Base-by-base conservation (phyloP, 2,888 invertebrate species). In the Neoascia interrupta region DNA sequence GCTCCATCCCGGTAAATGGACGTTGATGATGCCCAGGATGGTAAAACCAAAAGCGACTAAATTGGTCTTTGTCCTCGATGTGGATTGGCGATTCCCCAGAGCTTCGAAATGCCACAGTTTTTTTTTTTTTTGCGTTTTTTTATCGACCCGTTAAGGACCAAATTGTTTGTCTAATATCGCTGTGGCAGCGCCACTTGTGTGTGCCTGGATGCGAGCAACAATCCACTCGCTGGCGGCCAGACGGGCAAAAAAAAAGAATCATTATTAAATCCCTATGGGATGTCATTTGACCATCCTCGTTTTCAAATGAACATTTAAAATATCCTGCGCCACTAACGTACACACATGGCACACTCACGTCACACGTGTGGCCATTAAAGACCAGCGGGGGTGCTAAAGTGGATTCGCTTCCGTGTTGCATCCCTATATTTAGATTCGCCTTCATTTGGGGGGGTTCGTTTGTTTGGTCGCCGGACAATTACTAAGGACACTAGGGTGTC, bases 111-210 rank as follows among this genome's bases (percentile, higher is more conserved):
- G n/a, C n/a, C 13, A 3, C 11, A n/a, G 23, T 47, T 56, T 28
- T 21, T 36, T 23, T 18, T 16, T 15, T 43, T 23, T 6, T 15
- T 13, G 18, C 36, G 34, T 41, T 54, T 68, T 43, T 51, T 56
- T 69, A 75, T 75, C 63, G 75, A 75, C 69, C 69, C 56, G 43
- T 63, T 26, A 26, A 75, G 63, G 75, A 56, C 56, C 23, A 31
- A 69, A 56, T 56, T 15, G 13, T 34, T 34, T 49, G 18, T 41
- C 19, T 15, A 49, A 51, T 56, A 51, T 49, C 43, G 26, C 45
- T 56, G 19, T 34, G 16, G 23, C 2, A 23, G 45, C 23, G 13
- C n/a, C 19, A 31, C 51, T 23, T 37, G 26, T 69, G 34, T 53
- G 10, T 5, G 19, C 11, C 10, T 31, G 13, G 16, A 39, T 56